Percentiles rank a stretch among this genome's conserved stretches.
These are phyloP conservation scores for Enteromius argenteus DNA, from an alignment of 2,797 vertebrate species.

Conservation along the genomic window DNA sequence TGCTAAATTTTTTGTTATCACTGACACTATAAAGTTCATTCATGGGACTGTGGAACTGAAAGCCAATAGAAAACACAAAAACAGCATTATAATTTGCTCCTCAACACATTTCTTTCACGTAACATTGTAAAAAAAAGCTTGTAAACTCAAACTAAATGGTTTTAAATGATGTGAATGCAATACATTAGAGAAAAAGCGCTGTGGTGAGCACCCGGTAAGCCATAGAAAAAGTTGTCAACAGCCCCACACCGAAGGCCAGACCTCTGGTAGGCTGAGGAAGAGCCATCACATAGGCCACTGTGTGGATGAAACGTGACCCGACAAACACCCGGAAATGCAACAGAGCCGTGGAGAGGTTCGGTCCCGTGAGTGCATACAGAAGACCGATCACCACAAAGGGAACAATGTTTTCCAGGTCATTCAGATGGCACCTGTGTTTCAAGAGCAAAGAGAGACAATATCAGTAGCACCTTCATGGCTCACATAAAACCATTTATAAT, in stretches of 20 bases:
- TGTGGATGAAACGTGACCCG: slow-evolving; percentile 82
- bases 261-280: slow-evolving; percentile 88
- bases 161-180: not conserved
- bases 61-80: not conserved
- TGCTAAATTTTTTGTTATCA: not conserved
- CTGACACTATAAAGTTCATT: not conserved
- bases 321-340: slow-evolving; percentile 90
- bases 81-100: not conserved
- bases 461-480: too few species aligned
- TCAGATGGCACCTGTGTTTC: slow-evolving; percentile 85
- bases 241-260: slow-evolving; percentile 75
- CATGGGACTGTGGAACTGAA: not conserved
- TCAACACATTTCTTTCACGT: not conserved
- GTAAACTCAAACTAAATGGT: not conserved
- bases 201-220: slow-evolving; percentile 77
- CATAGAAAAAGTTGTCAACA: slow-evolving; percentile 84
- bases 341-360: slow-evolving; percentile 79
- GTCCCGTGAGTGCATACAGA: slow-evolving; percentile 85
- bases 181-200: slow-evolving; percentile 68
- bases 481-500: slow-evolving; percentile 52
- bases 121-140: not conserved
- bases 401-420: slow-evolving; percentile 92
- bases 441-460: not conserved
- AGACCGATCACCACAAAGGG: slow-evolving; percentile 88
- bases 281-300: slow-evolving; percentile 78